phyloP scores from a whole-genome alignment of 2,113 vertebrate genomes.

The Condylura cristata region DNA sequence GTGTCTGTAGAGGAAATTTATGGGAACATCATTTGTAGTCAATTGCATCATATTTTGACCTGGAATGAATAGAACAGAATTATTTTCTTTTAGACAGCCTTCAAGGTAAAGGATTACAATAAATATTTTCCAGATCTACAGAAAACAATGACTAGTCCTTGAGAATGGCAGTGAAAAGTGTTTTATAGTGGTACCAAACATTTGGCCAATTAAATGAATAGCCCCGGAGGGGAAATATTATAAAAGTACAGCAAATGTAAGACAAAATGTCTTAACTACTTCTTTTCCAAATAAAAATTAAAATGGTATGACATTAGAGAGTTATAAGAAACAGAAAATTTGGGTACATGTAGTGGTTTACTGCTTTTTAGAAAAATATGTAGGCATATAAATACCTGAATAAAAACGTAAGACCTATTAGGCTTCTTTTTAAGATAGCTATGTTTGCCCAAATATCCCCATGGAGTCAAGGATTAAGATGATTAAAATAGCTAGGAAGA shows the following conservation, averaged over 20 bases:
- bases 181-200: constrained; percentile 59
- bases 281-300: constrained; percentile 53
- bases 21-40: neutral
- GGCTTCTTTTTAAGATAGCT: neutral
- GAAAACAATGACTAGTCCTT: constrained; percentile 72
- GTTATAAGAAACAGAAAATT: neutral
- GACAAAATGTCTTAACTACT: constrained; percentile 48
- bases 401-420: neutral
- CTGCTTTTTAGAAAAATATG: neutral
- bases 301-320: neutral
- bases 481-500: neutral
- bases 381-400: neutral
- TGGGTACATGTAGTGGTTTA: neutral
- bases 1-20: neutral
- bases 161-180: constrained; percentile 59
- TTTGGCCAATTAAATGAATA: constrained; percentile 57
- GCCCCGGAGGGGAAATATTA: constrained; percentile 34
- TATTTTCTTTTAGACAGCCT: constrained; percentile 58
- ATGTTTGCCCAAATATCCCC: constrained; percentile 11
- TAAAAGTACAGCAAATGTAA: neutral
- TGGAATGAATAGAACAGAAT: constrained; percentile 53
- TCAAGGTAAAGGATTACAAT: constrained; percentile 74
- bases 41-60: constrained; percentile 52
- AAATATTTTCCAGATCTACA: constrained; percentile 62
- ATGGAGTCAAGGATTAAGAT: neutral